Base-by-base conservation (phyloP, 2,888 invertebrate species). In the Polymixis flavicincta region DNA sequence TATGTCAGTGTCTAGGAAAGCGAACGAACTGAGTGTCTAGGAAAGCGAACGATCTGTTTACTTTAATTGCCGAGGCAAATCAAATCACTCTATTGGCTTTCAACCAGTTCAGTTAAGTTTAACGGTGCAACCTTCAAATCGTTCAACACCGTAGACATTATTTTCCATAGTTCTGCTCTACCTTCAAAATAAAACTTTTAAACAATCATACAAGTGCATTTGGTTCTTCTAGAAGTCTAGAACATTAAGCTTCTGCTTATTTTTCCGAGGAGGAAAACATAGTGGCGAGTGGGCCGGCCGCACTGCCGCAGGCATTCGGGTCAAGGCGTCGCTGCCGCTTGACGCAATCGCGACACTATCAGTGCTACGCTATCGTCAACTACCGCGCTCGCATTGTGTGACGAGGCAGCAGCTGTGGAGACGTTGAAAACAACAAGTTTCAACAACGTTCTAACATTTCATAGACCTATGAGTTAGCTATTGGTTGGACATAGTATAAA, bases 331-430 rank as follows among this genome's bases (percentile, higher is more conserved):
- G 55, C 63, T 25, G 45, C 78, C 82, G 86, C 89, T 84, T 93
- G 94, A 94, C 94, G 94, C 95, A 95, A 95, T 89, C 90, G 86
- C 88, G 86, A 74, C 90, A 88, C 88, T 89, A 88, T 85, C 86
- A 80, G 82, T 68, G 82, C 72, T 55, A 6, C 25, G 76, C 81
- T 89, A 87, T 88, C 88, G 86, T 66, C 79, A 74, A 75, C 66
- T 57, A 78, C 76, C 84, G 71, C 66, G 69, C 59, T 69, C 76
- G 65, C 77, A 78, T 78, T 84, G 83, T 84, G 64, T 61, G 50
- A 76, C 75, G 69, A 77, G 73, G 42, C 78, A 71, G 42, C 69
- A 42, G 50, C 72, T 42, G 50, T 50, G 17, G n/a, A 67, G 2
- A 79, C 74, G 25, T 76, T 32, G 54, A 32, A 57, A 45, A 61